Evolutionary conservation across 2,113 vertebrate genomes (phyloP), one percentile per base, ranked within the genome.

Genomic region (Isichthys henryi): DNA sequence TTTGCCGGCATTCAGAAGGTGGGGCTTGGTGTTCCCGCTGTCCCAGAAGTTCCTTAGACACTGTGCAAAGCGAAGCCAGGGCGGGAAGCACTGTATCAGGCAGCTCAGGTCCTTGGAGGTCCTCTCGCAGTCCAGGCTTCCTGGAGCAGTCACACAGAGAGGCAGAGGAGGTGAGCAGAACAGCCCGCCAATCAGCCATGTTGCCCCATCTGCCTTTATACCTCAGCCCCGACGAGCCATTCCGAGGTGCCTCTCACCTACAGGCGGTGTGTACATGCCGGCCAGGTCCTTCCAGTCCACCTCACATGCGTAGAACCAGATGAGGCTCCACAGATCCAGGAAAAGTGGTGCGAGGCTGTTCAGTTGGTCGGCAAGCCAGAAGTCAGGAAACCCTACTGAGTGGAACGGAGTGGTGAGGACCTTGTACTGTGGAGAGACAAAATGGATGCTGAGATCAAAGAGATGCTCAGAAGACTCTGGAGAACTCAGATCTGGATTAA

Each of bases 51-150:
- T 84, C 80, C 93, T 87, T 7, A 94, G 91, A 89, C 93, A 94
- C 91, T 94, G 93, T n/a, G 92, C 90, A 50, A 94, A 93, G n/a
- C 93, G 92, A 66, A 94, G 89, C 93, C 93, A 94, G 85, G 93
- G 91, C 15, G 93, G 93, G 45, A 94, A 88, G 66, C 92, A 94
- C 83, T 94, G 93, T 90, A 94, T 91, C 56, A 94, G 89, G 77
- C 91, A 92, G 53, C 89, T 91, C 52, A 91, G 77, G 84, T 91
- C 89, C 80, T 88, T 88, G 23, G 82, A 90, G 43, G 90, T 82
- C 48, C 23, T 66, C 17, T 84, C 90, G 21, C 89, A 89, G 74
- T 91, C 88, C 27, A 66, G 62, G 52, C 5, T 88, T 87, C 87
- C 92, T 93, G 89, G 9, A 91, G 50, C 49, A 90, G 70, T 89